A percentile compares a stretch with the other conserved stretches of the same genome.
Conservation (phyloP, 2,113 vertebrate genomes). For the Pyxicephalus adspersus region DNA sequence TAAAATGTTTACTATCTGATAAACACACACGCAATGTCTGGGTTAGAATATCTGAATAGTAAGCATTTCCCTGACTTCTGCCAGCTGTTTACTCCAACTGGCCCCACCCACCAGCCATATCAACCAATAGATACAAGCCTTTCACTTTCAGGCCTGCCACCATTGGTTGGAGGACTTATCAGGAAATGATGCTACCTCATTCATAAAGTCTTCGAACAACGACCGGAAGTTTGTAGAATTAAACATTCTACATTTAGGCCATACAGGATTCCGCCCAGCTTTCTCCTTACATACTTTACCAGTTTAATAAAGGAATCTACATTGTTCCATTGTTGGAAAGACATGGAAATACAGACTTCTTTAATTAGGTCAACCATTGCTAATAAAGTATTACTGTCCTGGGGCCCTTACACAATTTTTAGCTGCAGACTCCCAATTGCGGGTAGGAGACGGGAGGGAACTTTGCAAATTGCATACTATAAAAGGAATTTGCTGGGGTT, state of each 20-base stretch:
- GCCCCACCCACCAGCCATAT: conserved; percentile 2
- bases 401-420: neutral
- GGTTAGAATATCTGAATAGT: neutral
- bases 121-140: conserved; percentile 4
- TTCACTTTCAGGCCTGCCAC: conserved; percentile 30
- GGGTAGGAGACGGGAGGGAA: conserved; percentile 10
- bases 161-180: neutral
- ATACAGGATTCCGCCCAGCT: neutral
- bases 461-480: conserved; percentile 35
- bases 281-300: neutral
- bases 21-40: too few species aligned
- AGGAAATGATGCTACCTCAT: neutral
- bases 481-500: conserved; percentile 11
- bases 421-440: neutral
- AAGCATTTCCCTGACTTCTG: neutral
- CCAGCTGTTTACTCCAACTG: neutral
- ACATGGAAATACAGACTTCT: neutral
- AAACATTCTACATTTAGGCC: neutral
- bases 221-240: neutral
- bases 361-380: neutral
- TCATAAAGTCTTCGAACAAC: neutral
- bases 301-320: neutral
- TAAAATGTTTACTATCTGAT: too few species aligned
- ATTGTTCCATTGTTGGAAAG: neutral
- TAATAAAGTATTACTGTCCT: neutral